Evolutionary conservation across 2,113 vertebrate species (phyloP).

Genomic region (Oncorhynchus mykiss): DNA sequence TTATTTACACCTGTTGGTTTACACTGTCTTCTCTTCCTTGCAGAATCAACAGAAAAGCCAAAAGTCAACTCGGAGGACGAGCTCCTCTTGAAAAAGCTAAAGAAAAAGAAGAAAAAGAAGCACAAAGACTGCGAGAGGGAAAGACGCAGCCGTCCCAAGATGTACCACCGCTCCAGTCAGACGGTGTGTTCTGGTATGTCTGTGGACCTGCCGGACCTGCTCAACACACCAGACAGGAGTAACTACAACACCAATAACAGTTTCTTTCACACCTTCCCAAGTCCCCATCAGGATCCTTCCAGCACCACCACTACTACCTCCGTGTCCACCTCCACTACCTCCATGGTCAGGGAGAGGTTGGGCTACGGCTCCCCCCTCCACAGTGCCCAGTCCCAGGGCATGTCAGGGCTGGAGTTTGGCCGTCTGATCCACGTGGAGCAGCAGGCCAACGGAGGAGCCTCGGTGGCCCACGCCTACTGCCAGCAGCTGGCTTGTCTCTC

Average conservation of each 20-base stretch:
- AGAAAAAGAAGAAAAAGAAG: conserved; percentile 99
- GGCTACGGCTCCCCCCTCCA: conserved; percentile 58
- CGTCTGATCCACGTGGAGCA: conserved; percentile 91
- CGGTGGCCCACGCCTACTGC: conserved; percentile 91
- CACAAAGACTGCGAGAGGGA: conserved; percentile 88
- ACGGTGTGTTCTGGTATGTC: conserved; percentile 88
- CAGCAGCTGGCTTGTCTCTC: conserved; percentile 90
- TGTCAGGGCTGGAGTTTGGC: conserved; percentile 81
- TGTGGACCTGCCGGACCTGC: conserved; percentile 69
- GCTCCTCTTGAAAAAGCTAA: conserved; percentile 93
- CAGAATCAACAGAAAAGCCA: conserved; percentile 88
- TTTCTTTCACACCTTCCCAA: conserved; percentile 70
- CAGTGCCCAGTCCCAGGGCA: conserved; percentile 31
- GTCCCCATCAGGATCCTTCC: conserved; percentile 36
- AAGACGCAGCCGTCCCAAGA: conserved; percentile 92
- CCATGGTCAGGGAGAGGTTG: conserved; percentile 55
- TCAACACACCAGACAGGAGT: conserved; percentile 60
- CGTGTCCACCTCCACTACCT: conserved; percentile 27
- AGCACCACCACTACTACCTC: conserved; percentile 39
- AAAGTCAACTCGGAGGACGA: conserved; percentile 83
- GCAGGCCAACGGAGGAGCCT: conserved; percentile 95
- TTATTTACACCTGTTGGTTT: too few relatives aligned
- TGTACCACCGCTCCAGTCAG: conserved; percentile 95
- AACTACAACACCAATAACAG: conserved; percentile 59
- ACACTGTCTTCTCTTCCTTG: conserved; percentile 16